Base-by-base conservation (phyloP, 37 sponge, comb jelly and placozoan species). In the Hormiphora californensis region DNA sequence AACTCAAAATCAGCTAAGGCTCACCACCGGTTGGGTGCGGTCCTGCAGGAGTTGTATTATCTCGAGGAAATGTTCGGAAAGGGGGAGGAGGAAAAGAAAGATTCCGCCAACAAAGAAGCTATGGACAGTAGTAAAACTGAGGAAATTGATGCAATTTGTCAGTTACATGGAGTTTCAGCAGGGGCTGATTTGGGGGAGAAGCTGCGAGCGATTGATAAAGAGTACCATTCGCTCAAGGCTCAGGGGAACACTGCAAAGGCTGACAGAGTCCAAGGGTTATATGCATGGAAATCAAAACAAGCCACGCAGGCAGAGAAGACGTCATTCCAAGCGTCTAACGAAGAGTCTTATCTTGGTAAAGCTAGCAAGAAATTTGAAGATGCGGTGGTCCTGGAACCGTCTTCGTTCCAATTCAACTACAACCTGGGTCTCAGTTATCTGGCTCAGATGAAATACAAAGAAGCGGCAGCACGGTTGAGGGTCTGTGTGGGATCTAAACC, bases 271-370 rank as follows among this genome's bases (percentile, higher is more conserved):
- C 97, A 96, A 68, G 39, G 25, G 19, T 91, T 96, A 40, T 91
- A 94, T 85, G 92, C 91, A 0, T 96, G 97, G 97, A 94, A 92
- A 63, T 92, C 93, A 22, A 96, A 96, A 85, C 91, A 91, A 57
- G 91, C 91, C 7, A 41, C 81, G 0, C 34, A 32, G 22, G 81
- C 81, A 25, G 81, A 73, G 39, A 73, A 41, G 90, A 89, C 37
- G 25, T 40, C 36, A 4, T 41, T 53, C 55, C 55, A 7, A 21
- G 78, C 73, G 5, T 11, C 44, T 0, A 53, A 35, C 31, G 69
- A 89, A 28, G 94, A 89, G 39, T 89, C 92, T 61, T 90, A 92
- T 34, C 88, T 96, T 51, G 91, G 69, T 17, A 85, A 88, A 55
- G 94, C 97, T 33, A 78, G 87, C 35, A 36, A 78, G 67, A 96